A percentile compares a stretch with the other conserved stretches of the same genome.
phyloP scores from a whole-genome alignment of 2,888 invertebrate species.

The Pinctada fucata region DNA sequence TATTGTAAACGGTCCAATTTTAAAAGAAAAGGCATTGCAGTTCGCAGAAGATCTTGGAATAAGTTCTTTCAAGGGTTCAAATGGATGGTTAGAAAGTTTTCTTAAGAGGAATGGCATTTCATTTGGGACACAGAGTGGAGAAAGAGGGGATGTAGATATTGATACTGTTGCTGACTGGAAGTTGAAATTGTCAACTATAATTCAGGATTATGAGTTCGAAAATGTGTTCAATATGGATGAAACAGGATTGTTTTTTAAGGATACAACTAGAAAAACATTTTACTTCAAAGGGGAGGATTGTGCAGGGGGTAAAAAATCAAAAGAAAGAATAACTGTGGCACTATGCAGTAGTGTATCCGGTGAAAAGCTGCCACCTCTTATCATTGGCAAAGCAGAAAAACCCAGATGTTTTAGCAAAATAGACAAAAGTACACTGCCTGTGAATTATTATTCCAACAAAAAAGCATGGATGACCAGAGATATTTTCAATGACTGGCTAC shows the following conservation, averaged over 20 bases:
- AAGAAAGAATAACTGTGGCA: constrained; percentile 16
- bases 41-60: constrained; percentile 33
- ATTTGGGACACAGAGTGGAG: constrained; percentile 34
- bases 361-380: constrained; percentile 8
- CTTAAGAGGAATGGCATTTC: constrained; percentile 36
- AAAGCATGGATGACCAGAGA: constrained; percentile 21
- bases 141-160: constrained; percentile 33
- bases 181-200: constrained; percentile 6
- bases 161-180: constrained; percentile 32
- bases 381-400: constrained; percentile 17
- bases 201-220: constrained; percentile 23
- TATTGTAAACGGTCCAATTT: constrained; percentile 34
- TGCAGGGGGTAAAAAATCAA: constrained; percentile 8
- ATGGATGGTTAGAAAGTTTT: constrained; percentile 43
- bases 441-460: background rate
- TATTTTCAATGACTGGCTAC: constrained; percentile 3
- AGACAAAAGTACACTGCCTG: constrained; percentile 5
- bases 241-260: constrained; percentile 19
- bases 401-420: constrained; percentile 24
- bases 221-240: constrained; percentile 35
- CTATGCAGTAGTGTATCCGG: constrained; percentile 1
- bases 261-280: constrained; percentile 6
- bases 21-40: constrained; percentile 25
- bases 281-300: constrained; percentile 18
- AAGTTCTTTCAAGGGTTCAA: constrained; percentile 35